These are phyloP conservation scores for Eupithecia pulchellata DNA, from an alignment of 2,888 invertebrate species.

Conservation along the genomic window DNA sequence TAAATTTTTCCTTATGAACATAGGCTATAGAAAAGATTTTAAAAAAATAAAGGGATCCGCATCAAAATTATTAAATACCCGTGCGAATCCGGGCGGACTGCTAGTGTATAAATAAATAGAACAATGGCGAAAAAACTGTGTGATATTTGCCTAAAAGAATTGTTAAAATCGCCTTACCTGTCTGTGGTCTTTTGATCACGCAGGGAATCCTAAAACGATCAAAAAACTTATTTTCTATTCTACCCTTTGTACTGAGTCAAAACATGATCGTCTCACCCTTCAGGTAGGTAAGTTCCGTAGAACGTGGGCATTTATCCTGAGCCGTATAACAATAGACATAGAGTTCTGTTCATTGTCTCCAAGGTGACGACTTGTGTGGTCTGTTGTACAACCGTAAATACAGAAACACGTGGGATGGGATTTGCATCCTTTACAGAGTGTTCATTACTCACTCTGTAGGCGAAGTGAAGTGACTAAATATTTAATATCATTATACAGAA, in stretches of 20 bases:
- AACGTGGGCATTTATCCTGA: neutral
- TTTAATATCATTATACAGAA: neutral
- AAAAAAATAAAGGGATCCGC: too few species aligned
- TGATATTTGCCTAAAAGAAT: neutral
- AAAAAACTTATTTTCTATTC: neutral
- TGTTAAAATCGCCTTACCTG: neutral
- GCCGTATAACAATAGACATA: neutral
- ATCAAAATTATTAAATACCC: too few species aligned
- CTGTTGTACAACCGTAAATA: conserved; percentile 47
- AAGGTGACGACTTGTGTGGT: conserved; percentile 46
- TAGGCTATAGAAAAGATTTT: too few species aligned
- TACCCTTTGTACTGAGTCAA: neutral
- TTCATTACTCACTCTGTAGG: neutral
- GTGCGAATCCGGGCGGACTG: too few species aligned
- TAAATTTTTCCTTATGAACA: too few species aligned
- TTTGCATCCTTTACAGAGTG: conserved; percentile 50
- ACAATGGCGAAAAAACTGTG: too few species aligned
- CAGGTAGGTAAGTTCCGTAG: neutral
- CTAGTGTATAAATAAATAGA: too few species aligned
- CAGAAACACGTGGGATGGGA: conserved; percentile 62
- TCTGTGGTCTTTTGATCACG: neutral
- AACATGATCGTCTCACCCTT: neutral
- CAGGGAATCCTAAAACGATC: neutral
- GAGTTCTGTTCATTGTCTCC: neutral
- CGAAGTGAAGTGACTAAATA: conserved; percentile 1